Evolutionary conservation across 2,797 vertebrate species (phyloP), one percentile per base, ranked within the genome.

Genomic region (Gymnodraco acuticeps): DNA sequence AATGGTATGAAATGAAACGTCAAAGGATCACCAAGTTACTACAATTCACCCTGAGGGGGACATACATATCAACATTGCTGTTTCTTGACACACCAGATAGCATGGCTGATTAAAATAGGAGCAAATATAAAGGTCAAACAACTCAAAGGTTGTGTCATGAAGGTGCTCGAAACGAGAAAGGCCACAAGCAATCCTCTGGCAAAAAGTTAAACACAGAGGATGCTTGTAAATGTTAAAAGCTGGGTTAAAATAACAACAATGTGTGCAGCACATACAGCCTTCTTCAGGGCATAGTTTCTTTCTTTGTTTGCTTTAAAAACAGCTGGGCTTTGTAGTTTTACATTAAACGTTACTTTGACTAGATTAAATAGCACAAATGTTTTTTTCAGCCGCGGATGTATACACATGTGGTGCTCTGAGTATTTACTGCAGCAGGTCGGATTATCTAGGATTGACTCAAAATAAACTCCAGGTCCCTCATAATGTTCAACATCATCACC

Each of bases 351-450:
- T 27, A 15, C 8, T 61, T 12, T 47, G 41, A 52, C 19, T 61
- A 33, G 43, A 53, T 4, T 42, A 20, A 31, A 56, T 42, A 48
- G 8, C 33, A 54, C 12, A 54, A 55, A 64, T 69, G 12, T 38
- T 54, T 65, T 63, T 61, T 55, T 47, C 51, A 67, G 50, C 14
- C 0, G 5, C 15, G n/a, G 72, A 62, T 75, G 71, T 51, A 41
- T 51, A 51, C n/a, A 45, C 10, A 56, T 41, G 38, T 75, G 16
- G 5, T 46, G 14, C 31, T 67, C 27, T 12, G 31, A 45, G 55
- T 73, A 16, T 16, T 45, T 55, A 42, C 17, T 43, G 48, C 46
- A 59, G 9, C 20, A 59, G 20, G 3, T 41, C 11, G 55, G 10
- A 43, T 6, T 54, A 54, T 46, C 33, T 27, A 16, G 56, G 67